A percentile compares a stretch with the other conserved stretches of the same genome.
Evolutionary conservation across 2,888 invertebrate species (phyloP).

Genomic region (Melipona bicolor): DNA sequence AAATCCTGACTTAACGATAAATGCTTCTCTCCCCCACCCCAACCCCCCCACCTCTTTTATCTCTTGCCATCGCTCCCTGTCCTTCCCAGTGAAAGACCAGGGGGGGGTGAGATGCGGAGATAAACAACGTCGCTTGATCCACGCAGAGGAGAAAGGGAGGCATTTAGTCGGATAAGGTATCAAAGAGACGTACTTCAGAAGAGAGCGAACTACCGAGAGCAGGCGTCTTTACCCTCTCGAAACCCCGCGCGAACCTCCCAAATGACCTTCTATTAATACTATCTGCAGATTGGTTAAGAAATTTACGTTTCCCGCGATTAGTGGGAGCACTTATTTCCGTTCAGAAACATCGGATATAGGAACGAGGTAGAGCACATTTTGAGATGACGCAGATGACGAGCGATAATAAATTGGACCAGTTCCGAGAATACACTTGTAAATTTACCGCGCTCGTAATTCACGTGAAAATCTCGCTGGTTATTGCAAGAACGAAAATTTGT

Average conservation of each 20-base stretch:
- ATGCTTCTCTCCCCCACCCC: background rate
- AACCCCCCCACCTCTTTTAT: background rate
- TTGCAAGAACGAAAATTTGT: no score
- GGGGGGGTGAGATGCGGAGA: conserved; percentile 65
- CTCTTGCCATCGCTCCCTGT: background rate
- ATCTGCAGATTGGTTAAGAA: conserved; percentile 37
- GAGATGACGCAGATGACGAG: no score
- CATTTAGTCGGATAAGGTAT: conserved; percentile 31
- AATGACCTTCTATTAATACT: conserved; percentile 67
- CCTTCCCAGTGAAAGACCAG: conserved; percentile 19
- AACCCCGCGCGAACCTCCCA: conserved; percentile 51
- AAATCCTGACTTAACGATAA: conserved; percentile 29
- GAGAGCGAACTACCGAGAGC: conserved; percentile 44
- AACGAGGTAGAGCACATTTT: no score
- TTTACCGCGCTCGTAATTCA: no score
- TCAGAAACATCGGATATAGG: no score
- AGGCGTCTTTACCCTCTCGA: conserved; percentile 48
- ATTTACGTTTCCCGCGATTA: background rate
- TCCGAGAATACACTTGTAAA: no score
- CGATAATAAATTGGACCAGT: no score
- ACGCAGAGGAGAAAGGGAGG: conserved; percentile 20
- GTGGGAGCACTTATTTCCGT: background rate
- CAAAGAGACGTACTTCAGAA: conserved; percentile 47
- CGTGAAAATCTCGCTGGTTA: no score
- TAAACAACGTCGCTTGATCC: conserved; percentile 68